phyloP scores from a whole-genome alignment of 2,797 vertebrate genomes.

The Megaceryle alcyon region DNA sequence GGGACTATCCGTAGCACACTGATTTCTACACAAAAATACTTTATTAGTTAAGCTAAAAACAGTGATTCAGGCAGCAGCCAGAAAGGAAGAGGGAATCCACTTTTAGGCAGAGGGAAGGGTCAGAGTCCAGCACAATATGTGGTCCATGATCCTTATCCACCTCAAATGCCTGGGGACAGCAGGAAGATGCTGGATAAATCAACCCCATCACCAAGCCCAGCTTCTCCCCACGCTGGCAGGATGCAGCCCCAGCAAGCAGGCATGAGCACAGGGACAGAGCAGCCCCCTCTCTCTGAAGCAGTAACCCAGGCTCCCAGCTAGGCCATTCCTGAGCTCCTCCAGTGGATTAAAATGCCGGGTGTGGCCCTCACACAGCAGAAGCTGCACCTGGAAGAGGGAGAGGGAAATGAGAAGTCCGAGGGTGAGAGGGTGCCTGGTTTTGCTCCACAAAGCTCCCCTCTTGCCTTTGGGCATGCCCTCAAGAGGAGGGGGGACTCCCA shows the following conservation, averaged over 20 bases:
- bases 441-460: neutral
- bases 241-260: neutral
- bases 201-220: neutral
- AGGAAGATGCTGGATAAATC: neutral
- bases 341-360: rapidly evolving
- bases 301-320: neutral
- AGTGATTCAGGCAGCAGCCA: neutral
- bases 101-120: neutral
- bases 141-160: rapidly evolving
- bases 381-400: neutral
- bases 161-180: neutral
- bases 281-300: neutral
- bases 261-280: neutral
- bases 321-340: neutral
- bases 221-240: neutral
- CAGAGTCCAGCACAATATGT: neutral
- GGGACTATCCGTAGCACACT: neutral
- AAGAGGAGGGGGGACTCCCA: rapidly evolving
- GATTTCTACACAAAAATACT: constrained; percentile 46
- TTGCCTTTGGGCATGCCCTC: neutral
- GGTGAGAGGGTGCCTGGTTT: neutral
- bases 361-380: neutral
- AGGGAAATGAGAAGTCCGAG: neutral
- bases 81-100: neutral
- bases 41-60: constrained; percentile 58